Base-by-base conservation (phyloP, 2,113 vertebrate species). In the Alethe diademata region DNA sequence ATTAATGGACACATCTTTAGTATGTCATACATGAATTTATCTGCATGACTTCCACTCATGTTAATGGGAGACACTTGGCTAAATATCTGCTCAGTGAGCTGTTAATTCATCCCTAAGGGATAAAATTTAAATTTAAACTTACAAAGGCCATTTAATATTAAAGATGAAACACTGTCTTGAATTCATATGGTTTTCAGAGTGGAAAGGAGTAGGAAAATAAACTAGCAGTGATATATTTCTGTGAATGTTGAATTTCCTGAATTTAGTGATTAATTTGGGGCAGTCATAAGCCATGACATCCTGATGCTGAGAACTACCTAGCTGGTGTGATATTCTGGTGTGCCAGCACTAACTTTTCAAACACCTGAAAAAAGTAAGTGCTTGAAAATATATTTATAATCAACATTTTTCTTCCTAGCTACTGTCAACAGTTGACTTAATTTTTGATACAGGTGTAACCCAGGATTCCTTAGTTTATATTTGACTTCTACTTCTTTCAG, bases 91-190 rank as follows among this genome's bases (percentile, higher is more conserved):
- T 90, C 89, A 90, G 61, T 69, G 76, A 95, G 90, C 26, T 92
- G 78, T 79, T 96, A 95, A 95, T 95, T 95, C 74, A 90, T 62
- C 80, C 88, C 78, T 83, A 73, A 93, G 87, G 86, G 90, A 91
- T 92, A 83, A 94, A 86, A 50, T 84, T 95, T 95, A 95, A 90
- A 96, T 97, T 96, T 93, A 81, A 78, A 96, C 9, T 94, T 90
- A 91, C 31, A 94, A 89, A 96, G 86, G 28, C 38, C 38, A 90
- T 83, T 92, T 93, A 90, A 95, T 83, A 33, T 80, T 92, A 64
- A 82, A 85, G 56, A 81, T 91, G 36, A 89, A 96, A 93, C 25
- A 74, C 17, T 79, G 73, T 51, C 70, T 88, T 85, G 20, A 86
- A 93, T 83, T 97, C 64, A 81, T 72, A 83, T 0, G 3, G 23